Evolutionary conservation across 2,113 vertebrate genomes (phyloP).

Genomic region (Centropus bengalensis): DNA sequence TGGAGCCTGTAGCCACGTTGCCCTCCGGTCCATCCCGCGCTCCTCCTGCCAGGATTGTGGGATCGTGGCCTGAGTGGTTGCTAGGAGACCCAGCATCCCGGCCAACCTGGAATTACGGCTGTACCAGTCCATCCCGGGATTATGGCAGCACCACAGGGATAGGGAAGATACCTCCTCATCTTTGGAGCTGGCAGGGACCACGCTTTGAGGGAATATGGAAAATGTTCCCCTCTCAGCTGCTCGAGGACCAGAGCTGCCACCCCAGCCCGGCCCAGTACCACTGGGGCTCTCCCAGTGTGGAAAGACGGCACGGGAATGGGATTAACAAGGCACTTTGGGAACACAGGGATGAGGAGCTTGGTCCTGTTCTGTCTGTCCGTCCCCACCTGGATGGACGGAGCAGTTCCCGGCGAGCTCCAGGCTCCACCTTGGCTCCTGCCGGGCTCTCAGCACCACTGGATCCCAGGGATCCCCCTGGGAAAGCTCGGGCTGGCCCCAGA

Average conservation of each 20-base stretch:
- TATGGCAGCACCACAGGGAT: accelerated
- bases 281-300: no score
- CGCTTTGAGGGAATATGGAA: background rate
- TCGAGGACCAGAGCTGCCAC: accelerated
- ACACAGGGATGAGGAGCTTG: no score
- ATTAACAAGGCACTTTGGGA: no score
- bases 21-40: accelerated
- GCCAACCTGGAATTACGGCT: accelerated
- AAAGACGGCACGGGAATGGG: no score
- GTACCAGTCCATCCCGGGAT: accelerated
- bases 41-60: accelerated
- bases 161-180: accelerated
- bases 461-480: background rate
- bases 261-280: background rate
- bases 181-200: accelerated
- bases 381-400: no score
- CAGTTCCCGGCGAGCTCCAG: no score
- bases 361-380: no score
- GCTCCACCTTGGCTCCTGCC: background rate
- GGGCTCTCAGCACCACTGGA: background rate
- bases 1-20: accelerated
- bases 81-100: accelerated
- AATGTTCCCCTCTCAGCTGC: accelerated
- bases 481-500: background rate
- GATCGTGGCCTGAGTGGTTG: accelerated